phyloP scores from a whole-genome alignment of 2,797 vertebrate genomes.

The Valencia hispanica region DNA sequence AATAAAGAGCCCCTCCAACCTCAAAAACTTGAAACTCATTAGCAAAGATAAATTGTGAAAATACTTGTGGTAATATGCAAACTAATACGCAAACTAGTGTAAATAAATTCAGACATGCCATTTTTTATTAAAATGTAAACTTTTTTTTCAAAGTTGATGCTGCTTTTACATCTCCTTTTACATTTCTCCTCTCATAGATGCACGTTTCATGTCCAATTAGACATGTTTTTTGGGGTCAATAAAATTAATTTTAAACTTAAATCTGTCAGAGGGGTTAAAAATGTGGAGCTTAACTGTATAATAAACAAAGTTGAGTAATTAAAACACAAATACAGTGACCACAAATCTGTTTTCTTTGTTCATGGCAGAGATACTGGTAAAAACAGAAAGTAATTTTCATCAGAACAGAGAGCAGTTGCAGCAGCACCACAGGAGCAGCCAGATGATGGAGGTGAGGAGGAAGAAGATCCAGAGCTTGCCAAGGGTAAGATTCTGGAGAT shows the following conservation, averaged over 20 bases:
- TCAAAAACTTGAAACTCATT: neutral
- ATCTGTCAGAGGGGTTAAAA: neutral
- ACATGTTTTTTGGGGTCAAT: neutral
- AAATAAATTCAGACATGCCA: neutral
- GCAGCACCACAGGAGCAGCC: neutral
- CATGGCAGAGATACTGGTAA: neutral
- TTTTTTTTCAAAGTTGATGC: neutral
- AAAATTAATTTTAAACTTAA: neutral
- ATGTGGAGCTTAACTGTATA: neutral
- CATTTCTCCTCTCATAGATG: neutral
- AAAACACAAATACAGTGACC: neutral
- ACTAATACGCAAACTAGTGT: neutral
- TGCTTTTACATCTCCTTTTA: neutral
- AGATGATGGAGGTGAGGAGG: neutral
- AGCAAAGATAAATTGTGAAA: neutral
- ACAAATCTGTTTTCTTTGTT: neutral
- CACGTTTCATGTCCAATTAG: neutral
- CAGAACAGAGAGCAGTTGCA: neutral
- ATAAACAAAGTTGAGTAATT: neutral
- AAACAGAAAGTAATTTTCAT: neutral
- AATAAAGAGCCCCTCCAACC: neutral
- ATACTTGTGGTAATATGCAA: neutral
- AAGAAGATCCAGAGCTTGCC: slow-evolving; percentile 1
- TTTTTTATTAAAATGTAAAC: too few species aligned
- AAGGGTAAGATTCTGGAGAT: slow-evolving; percentile 29